A percentile compares a stretch with the other conserved stretches of the same genome.
phyloP scores from a whole-genome alignment of 2,888 invertebrate species.

The Eupithecia abbreviata region DNA sequence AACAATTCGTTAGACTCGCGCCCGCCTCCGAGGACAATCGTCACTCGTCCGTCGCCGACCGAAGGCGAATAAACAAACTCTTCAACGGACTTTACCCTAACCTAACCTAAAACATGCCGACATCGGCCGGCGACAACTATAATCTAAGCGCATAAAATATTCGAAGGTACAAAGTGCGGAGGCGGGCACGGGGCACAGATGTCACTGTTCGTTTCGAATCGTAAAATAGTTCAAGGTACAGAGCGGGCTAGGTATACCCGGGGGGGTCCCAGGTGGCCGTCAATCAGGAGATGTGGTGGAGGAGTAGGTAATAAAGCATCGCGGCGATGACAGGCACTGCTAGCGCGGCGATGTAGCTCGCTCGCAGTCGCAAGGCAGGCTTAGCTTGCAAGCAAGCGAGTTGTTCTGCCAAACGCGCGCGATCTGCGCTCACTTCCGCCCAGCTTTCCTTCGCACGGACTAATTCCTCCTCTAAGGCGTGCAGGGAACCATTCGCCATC shows the following conservation, averaged over 20 bases:
- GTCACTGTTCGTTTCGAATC: conserved; percentile 39
- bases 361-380: conserved; percentile 81
- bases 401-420: conserved; percentile 82
- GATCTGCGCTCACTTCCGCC: conserved; percentile 86
- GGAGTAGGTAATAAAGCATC: conserved; percentile 84
- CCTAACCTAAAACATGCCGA: conserved; percentile 62
- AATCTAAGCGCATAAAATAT: conserved; percentile 54
- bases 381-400: conserved; percentile 85
- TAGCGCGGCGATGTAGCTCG: conserved; percentile 77
- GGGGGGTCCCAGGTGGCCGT: conserved; percentile 84
- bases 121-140: conserved; percentile 50
- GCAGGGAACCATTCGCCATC: conserved; percentile 81
- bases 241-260: conserved; percentile 69
- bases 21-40: conserved; percentile 33
- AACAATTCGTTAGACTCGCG: conserved; percentile 34
- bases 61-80: conserved; percentile 54
- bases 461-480: conserved; percentile 88
- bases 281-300: conserved; percentile 85
- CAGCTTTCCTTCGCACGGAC: conserved; percentile 89
- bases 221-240: conserved; percentile 47
- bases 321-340: conserved; percentile 82
- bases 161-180: conserved; percentile 49
- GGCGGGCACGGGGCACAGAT: conserved; percentile 45
- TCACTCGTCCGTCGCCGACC: conserved; percentile 42
- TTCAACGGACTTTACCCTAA: conserved; percentile 55